Percentiles rank a stretch among this genome's conserved stretches.
phyloP scores from a whole-genome alignment of 2,888 invertebrate species.

The Coenonympha arcania region DNA sequence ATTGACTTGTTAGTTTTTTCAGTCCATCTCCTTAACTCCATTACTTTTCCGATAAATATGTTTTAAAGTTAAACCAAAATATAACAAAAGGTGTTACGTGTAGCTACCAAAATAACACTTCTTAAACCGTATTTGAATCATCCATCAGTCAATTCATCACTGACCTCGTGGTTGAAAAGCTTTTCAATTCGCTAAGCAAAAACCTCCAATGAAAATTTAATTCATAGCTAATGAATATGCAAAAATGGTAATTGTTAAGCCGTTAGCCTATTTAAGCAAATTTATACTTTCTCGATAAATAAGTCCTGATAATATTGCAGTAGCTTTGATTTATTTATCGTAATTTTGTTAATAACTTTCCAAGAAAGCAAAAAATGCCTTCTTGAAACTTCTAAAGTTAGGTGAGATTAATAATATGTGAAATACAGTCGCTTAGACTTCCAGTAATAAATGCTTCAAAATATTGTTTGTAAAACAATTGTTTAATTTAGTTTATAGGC shows the following conservation, averaged over 20 bases:
- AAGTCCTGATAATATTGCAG: not conserved
- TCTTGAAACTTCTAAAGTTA: too few relatives aligned
- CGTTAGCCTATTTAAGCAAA: slow-evolving; percentile 5
- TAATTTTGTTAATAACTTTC: not conserved
- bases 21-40: too few relatives aligned
- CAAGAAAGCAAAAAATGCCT: not conserved
- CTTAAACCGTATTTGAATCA: too few relatives aligned
- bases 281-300: not conserved
- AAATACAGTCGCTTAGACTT: not conserved
- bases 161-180: slow-evolving; percentile 10
- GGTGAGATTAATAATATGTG: too few relatives aligned
- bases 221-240: slow-evolving; percentile 67
- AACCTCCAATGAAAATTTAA: slow-evolving; percentile 56
- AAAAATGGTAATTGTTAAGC: slow-evolving; percentile 52
- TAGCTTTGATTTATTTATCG: not conserved
- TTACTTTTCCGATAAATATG: too few relatives aligned
- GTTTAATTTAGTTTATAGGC: not conserved
- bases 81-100: too few relatives aligned
- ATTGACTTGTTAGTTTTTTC: too few relatives aligned
- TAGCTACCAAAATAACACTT: too few relatives aligned
- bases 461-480: not conserved
- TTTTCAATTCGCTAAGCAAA: slow-evolving; percentile 40
- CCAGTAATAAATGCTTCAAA: not conserved
- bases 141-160: slow-evolving; percentile 3
- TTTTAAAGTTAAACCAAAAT: too few relatives aligned